Evolutionary conservation across 2,888 invertebrate species (phyloP), one percentile per base, ranked within the genome.

Genomic region (Pandemis cinnamomeana): DNA sequence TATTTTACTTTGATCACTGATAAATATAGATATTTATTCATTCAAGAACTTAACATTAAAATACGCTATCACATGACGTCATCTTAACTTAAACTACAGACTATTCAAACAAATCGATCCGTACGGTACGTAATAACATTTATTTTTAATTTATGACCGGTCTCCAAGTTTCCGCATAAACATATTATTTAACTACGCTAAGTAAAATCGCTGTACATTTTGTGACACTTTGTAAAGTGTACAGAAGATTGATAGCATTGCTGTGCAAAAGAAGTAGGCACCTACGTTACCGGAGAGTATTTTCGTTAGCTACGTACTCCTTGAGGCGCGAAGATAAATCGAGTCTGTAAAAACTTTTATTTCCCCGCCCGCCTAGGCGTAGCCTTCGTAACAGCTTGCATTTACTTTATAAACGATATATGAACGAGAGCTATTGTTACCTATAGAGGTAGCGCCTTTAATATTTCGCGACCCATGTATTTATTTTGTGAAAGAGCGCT

Each of bases 351-450:
- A 85, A 86, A 83, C 80, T 87, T 88, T 87, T 88, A 85, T 84
- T 86, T 83, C 80, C 80, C 77, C 27, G 27, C 27, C 75, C 77
- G 77, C 72, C 70, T 74, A 72, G 66, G 78, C 75, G 79, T 80
- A 79, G 81, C 81, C 79, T 77, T 75, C 78, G 86, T 86, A 87
- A 87, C 86, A 86, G 85, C 87, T 86, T 86, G 86, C 87, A 86
- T 89, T 89, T 89, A 87, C 88, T 87, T 86, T 82, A 82, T 80
- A 79, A 85, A 82, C 84, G 84, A 86, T 85, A 82, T 85, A 85
- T 80, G 80, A 79, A 80, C 77, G 78, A 79, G 77, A 79, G 62
- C 67, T 70, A 48, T 77, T 74, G 75, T 79, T 75, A 77, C 77
- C 71, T 60, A 64, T 27, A 15, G n/a, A 44, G 51, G 71, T 75